Evolutionary conservation across 2,888 invertebrate genomes (phyloP), one percentile per base, ranked within the genome.

Genomic region (Eumacrocentrus americanus): DNA sequence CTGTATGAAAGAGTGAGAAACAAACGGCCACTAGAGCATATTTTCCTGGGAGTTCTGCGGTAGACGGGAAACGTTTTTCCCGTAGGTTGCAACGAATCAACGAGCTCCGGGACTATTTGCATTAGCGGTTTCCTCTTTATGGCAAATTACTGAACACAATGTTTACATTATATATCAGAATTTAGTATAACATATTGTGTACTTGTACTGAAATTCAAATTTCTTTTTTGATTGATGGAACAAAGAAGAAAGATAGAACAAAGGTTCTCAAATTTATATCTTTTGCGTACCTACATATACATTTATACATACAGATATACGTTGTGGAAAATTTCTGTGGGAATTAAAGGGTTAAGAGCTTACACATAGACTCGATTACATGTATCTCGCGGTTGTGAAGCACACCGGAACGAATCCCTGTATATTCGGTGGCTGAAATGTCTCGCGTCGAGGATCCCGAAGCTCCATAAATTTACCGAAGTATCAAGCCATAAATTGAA

Each of bases 401-500:
- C 29, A 29, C 29, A 29, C 29, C 29, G 9, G 29, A 54, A 42
- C 40, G 53, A 54, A 54, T 54, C 53, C 40, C 53, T 42, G 42
- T 29, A 54, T 44, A 20, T 54, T 40, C 54, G 54, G 50, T 35
- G 48, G 56, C n/a, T 62, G 60, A 66, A 70, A 67, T 70, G 71
- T 68, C 69, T 68, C 66, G 64, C 62, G 56, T 51, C 61, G 62
- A 61, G 61, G 60, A 69, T 66, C 63, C 42, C 62, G 58, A 18
- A 60, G 64, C 57, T 60, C 67, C 70, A 70, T 75, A 76, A 75
- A 75, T 75, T 75, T 63, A 62, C 44, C 66, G 48, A 64, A 70
- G 72, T 73, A 73, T 73, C 69, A 68, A 68, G 63, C 68, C 63
- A 74, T 74, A 74, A 74, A 76, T 75, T 75, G 72, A 72, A 74